phyloP scores from a whole-genome alignment of 2,113 vertebrate species.

The Nothoprocta perdicaria region DNA sequence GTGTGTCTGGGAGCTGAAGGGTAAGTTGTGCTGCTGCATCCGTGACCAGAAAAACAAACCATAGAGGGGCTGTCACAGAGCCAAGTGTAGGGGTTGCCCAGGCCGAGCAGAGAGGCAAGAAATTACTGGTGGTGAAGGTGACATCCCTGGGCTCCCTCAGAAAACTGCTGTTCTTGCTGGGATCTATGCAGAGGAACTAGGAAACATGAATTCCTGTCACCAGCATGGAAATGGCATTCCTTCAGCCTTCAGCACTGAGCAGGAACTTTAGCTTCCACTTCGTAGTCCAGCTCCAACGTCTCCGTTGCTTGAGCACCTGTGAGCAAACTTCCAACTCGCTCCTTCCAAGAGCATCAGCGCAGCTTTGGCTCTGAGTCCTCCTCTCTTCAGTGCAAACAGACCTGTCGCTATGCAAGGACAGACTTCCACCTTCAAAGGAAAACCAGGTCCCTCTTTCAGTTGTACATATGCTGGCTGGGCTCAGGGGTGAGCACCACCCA shows the following conservation, averaged over 20 bases:
- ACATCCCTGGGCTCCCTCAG: neutral
- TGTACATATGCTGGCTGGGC: neutral
- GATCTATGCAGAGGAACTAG: neutral
- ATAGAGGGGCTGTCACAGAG: neutral
- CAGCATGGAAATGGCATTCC: accelerated
- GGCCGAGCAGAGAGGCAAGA: neutral
- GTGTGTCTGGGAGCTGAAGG: neutral
- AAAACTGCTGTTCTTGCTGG: neutral
- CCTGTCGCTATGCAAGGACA: neutral
- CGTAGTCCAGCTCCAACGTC: neutral
- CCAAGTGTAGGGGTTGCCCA: neutral
- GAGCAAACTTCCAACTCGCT: neutral
- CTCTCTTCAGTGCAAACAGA: neutral
- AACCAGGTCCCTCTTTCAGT: neutral
- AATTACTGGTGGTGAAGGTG: neutral
- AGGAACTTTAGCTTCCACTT: neutral
- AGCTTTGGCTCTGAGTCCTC: neutral
- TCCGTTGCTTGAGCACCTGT: neutral
- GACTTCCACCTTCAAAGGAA: neutral
- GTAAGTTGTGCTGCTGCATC: neutral
- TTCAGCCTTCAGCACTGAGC: neutral
- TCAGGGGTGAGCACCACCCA: neutral
- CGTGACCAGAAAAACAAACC: neutral
- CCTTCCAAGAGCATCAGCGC: neutral
- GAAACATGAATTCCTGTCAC: accelerated